Base-by-base conservation (phyloP, 2,113 vertebrate species). In the Odocoileus hemionus region DNA sequence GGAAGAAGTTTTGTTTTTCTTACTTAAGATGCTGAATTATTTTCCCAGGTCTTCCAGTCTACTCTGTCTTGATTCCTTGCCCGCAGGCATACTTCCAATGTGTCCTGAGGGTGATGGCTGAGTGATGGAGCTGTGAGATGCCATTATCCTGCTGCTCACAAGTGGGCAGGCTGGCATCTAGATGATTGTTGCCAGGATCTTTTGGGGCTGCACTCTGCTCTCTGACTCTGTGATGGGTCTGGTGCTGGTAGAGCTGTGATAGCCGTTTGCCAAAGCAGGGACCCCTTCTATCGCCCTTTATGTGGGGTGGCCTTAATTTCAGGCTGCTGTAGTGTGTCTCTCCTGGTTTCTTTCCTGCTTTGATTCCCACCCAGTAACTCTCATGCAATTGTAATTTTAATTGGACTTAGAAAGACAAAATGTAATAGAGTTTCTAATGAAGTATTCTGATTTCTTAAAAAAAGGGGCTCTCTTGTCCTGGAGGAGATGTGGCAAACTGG, bases 341-440 rank as follows among this genome's bases (percentile, higher is more conserved):
- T 76, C 23, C 16, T 2, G 45, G 6, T 43, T 95, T 19, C 52
- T 82, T 90, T 94, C 54, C 55, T 95, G 21, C 30, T 23, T 87
- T 61, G 14, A 79, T 95, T 82, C 47, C 86, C 84, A 47, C 16
- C 19, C 10, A 52, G 61, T 23, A 54, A 21, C 16, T 92, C 91
- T 87, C 39, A 58, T 36, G 36, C 36, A 61, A 33, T 12, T 85
- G 23, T 61, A 57, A 43, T 70, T 94, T 89, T 96, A 89, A 97
- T 57, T 80, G 30, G 57, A 78, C 7, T 94, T 89, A 80, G 54
- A 86, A 86, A 82, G 43, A 23, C 67, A 92, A 89, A 92, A 5
- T 17, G 10, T 45, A 67, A 47, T 33, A 45, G 28, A 45, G 15
- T 76, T 89, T 6, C 54, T 36, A 9, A 12, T 17, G 17, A 80